phyloP scores from a whole-genome alignment of 2,113 vertebrate genomes.

The Neopipo cinnamomea region DNA sequence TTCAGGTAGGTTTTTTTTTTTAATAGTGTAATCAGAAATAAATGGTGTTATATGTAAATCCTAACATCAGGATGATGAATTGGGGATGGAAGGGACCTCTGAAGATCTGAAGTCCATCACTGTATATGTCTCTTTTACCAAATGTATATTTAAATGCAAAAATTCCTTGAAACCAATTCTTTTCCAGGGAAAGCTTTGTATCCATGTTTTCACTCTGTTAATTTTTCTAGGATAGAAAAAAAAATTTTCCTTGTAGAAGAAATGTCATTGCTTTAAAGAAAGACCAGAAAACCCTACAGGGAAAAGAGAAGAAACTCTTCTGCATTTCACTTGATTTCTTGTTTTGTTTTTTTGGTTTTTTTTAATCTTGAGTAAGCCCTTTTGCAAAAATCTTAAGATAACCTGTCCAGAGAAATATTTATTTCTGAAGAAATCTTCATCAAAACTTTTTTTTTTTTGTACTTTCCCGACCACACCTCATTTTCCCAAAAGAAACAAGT shows the following conservation, averaged over 20 bases:
- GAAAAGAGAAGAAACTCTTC: neutral
- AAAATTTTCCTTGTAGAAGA: neutral
- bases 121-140: neutral
- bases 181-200: neutral
- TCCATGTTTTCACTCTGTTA: neutral
- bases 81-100: neutral
- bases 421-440: neutral
- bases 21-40: neutral
- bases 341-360: fast-evolving
- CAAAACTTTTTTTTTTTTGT: neutral
- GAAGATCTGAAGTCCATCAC: neutral
- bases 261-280: neutral
- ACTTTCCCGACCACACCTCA: neutral
- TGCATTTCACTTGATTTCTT: neutral
- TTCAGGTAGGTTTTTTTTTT: neutral
- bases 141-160: neutral
- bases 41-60: neutral
- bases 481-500: neutral
- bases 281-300: neutral
- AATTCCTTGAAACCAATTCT: neutral
- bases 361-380: neutral
- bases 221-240: neutral
- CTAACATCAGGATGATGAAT: neutral
- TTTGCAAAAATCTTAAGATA: neutral
- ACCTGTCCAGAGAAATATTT: neutral